phyloP scores from a whole-genome alignment of 2,888 invertebrate species.

The Lycophotia porphyrea region DNA sequence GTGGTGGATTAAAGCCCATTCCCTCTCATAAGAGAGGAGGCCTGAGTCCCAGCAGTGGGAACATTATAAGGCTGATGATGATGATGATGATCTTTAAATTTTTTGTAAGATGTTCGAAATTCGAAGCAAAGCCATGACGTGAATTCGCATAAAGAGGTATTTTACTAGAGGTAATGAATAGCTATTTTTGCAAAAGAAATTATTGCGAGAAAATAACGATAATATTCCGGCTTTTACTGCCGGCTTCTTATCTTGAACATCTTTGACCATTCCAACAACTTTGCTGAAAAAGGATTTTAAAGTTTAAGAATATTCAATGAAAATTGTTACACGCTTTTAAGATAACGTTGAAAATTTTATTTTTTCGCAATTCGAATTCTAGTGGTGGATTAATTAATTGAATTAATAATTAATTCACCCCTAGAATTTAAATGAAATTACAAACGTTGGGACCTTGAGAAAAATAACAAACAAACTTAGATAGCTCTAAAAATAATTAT shows the following conservation, averaged over 20 bases:
- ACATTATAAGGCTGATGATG: no score
- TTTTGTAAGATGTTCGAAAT: not conserved
- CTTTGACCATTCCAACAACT: constrained; percentile 43
- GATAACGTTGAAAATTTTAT: not conserved
- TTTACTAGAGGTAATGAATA: not conserved
- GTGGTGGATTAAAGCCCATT: no score
- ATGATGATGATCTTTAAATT: no score
- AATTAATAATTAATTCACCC: no score
- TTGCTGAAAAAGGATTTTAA: constrained; percentile 34
- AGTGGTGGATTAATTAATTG: no score
- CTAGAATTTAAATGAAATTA: no score
- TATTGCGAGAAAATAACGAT: constrained; percentile 24
- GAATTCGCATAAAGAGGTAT: constrained; percentile 11
- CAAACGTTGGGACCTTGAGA: no score
- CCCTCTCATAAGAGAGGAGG: no score
- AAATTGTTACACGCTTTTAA: constrained; percentile 38
- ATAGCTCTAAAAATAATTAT: not conserved
- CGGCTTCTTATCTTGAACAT: constrained; percentile 33
- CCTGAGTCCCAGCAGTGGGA: no score
- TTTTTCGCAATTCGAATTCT: not conserved
- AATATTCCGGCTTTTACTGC: constrained; percentile 18
- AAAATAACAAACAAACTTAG: not conserved
- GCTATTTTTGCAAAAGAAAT: constrained; percentile 14
- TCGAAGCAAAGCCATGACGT: not conserved
- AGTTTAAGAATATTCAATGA: constrained; percentile 51